phyloP scores from a whole-genome alignment of 2,888 invertebrate species.

The Caenorhabditis sp. region DNA sequence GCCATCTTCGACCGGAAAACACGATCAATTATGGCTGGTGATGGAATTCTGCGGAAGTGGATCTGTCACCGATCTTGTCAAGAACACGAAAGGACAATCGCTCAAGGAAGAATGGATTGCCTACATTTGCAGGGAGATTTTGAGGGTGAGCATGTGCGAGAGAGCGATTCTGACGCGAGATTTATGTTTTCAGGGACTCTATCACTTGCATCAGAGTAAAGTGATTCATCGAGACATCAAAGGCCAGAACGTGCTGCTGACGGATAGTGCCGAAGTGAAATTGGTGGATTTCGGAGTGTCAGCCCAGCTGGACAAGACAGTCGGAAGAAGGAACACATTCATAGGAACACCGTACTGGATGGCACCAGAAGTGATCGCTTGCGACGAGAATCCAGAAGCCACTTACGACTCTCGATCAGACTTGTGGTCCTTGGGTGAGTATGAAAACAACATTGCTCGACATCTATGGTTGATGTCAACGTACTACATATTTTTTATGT shows the following conservation, averaged over 20 bases:
- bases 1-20: slow-evolving; percentile 86
- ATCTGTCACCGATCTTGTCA: slow-evolving; percentile 98
- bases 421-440: slow-evolving; percentile 82
- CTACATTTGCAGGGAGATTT: slow-evolving; percentile 93
- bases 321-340: slow-evolving; percentile 97
- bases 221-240: slow-evolving; percentile 97
- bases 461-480: background rate
- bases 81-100: slow-evolving; percentile 97
- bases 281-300: slow-evolving; percentile 99
- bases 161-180: slow-evolving; percentile 77
- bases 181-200: slow-evolving; percentile 87
- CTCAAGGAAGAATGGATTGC: slow-evolving; percentile 99
- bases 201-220: slow-evolving; percentile 97
- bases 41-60: slow-evolving; percentile 99
- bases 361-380: slow-evolving; percentile 99
- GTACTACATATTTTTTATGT: slow-evolving; percentile 22
- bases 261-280: slow-evolving; percentile 99
- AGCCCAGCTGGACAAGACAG: slow-evolving; percentile 98
- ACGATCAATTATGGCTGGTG: slow-evolving; percentile 96
- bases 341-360: slow-evolving; percentile 88
- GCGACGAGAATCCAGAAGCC: slow-evolving; percentile 99
- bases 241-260: slow-evolving; percentile 97
- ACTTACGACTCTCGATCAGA: slow-evolving; percentile 91
- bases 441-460: too few species aligned
- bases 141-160: slow-evolving; percentile 74